Conservation (phyloP, 2,797 vertebrate species). For the Orestias chungarensis region DNA sequence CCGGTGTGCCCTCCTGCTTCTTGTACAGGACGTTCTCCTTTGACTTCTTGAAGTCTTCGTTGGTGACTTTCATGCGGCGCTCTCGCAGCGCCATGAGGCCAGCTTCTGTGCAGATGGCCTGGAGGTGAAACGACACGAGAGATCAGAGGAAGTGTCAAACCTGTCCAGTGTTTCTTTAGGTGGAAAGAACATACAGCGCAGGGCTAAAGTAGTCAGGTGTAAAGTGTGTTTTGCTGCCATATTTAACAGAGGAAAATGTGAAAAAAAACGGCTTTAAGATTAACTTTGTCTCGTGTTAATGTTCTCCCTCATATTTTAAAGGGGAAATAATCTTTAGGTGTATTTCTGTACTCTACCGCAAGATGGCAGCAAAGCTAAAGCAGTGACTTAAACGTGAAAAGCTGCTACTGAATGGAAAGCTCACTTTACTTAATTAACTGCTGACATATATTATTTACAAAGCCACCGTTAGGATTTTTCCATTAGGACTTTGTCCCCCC, state of each 20-base stretch:
- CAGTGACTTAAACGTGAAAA: background rate
- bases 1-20: slow-evolving; percentile 98
- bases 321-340: background rate
- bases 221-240: too few relatives aligned
- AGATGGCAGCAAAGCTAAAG: slow-evolving; percentile 59
- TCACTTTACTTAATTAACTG: slow-evolving; percentile 8
- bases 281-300: too few relatives aligned
- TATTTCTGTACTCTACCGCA: slow-evolving; percentile 22
- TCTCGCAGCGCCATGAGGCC: slow-evolving; percentile 96
- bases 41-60: slow-evolving; percentile 99
- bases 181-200: too few relatives aligned
- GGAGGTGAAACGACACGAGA: slow-evolving; percentile 28
- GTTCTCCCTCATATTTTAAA: too few relatives aligned
- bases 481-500: slow-evolving; percentile 10
- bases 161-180: too few relatives aligned
- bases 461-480: slow-evolving; percentile 2
- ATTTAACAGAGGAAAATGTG: too few relatives aligned
- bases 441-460: slow-evolving; percentile 16
- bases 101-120: slow-evolving; percentile 98
- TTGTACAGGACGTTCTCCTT: slow-evolving; percentile 99
- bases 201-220: too few relatives aligned
- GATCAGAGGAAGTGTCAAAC: slow-evolving; percentile 3
- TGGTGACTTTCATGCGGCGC: slow-evolving; percentile 98
- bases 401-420: slow-evolving; percentile 10
- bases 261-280: too few relatives aligned